Evolutionary conservation across 1,140 invertebrate species (phyloP), one percentile per base, ranked within the genome.

Genomic region (Pentalonia nigronervosa): DNA sequence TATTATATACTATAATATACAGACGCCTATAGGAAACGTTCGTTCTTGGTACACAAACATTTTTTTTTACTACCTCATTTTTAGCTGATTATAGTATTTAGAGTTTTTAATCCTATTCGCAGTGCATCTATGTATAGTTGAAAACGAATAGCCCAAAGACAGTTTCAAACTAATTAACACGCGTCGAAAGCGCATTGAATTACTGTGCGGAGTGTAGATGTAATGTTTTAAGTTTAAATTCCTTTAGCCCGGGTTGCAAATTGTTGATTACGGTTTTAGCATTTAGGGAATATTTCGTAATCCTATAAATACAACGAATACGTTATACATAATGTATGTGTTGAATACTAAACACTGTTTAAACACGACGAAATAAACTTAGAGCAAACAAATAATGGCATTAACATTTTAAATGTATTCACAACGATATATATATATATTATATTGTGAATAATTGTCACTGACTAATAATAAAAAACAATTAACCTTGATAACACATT

Each of bases 291-390:
- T 83, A 76, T 76, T n/a, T 76, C 60, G 76, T 83, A 83, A 83
- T 36, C 34, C n/a, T 86, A 30, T 86, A 20, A 21, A 84, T 17
- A 47, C 1, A 41, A n/a, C 30, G 60, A 76, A 76, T 76, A 76
- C 60, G 60, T 76, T 76, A 17, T n/a, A 7, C 25, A 6, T 86
- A 47, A 47, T 41, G 41, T 86, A 30, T 41, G 84, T 45, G 41
- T 86, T 86, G 84, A 86, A 86, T 86, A 86, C 84, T 86, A 86
- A 86, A 47, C 11, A 41, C 41, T 84, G 83, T 84, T 84, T 84
- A 84, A 84, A 84, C 36, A 45, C 23, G 25, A 45, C 41, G 41
- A 84, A 41, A 45, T 41, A 47, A 47, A 84, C 21, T 7, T 2
- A 47, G 41, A 86, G 84, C 17, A 86, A 47, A 86, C 84, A 86